Conservation (phyloP, 2,113 vertebrate species). For the Zosterops japonicus region DNA sequence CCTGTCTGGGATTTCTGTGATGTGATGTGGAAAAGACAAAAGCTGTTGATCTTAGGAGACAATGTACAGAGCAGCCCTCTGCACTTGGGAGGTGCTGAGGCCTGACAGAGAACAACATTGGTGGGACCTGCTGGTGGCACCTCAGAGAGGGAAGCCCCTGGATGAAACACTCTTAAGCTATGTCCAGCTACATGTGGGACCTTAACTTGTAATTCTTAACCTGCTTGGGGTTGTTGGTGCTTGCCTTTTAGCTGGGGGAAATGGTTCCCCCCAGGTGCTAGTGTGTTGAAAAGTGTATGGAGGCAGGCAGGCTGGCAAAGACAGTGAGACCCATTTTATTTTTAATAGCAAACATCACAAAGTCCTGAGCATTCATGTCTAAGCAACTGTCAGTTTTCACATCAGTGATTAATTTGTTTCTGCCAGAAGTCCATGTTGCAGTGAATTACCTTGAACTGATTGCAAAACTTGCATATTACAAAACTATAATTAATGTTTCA, state of each 20-base stretch:
- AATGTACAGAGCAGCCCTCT: not conserved
- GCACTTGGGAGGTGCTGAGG: fast-evolving
- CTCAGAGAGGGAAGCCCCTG: not conserved
- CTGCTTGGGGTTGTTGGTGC: not conserved
- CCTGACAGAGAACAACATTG: fast-evolving
- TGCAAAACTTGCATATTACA: not conserved
- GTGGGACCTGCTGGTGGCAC: not conserved
- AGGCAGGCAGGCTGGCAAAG: not conserved
- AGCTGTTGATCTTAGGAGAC: not conserved
- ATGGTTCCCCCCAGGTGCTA: not conserved
- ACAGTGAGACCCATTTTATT: not conserved
- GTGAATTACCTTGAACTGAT: not conserved
- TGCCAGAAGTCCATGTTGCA: not conserved
- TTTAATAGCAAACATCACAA: not conserved
- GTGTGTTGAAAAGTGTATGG: not conserved
- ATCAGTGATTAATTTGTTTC: not conserved
- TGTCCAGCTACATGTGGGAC: not conserved
- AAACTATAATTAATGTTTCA: slow-evolving; percentile 35
- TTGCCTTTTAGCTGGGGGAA: not conserved
- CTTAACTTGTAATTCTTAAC: not conserved
- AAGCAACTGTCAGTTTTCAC: slow-evolving; percentile 1
- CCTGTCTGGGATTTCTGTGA: not conserved
- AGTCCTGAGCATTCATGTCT: not conserved
- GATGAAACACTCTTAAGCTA: not conserved
- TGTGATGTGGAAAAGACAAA: not conserved